Percentiles rank a stretch among this genome's conserved stretches.
These are phyloP conservation scores for Rotaria sp. DNA, from an alignment of 2,888 invertebrate species.

Conservation along the genomic window DNA sequence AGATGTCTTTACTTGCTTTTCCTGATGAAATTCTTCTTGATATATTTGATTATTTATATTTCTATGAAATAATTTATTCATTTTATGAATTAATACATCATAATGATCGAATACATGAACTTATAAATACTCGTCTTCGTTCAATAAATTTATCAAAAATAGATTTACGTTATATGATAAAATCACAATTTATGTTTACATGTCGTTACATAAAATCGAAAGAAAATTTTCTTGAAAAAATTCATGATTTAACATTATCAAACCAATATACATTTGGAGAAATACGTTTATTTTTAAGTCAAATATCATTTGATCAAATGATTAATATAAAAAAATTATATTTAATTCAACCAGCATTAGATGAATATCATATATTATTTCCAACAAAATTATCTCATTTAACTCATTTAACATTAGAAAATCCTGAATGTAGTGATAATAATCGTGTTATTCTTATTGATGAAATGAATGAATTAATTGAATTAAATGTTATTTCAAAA, in stretches of 20 bases:
- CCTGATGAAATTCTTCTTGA: slow-evolving; percentile 8
- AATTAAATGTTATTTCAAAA: neutral
- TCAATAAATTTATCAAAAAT: neutral
- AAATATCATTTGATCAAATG: neutral
- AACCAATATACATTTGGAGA: neutral
- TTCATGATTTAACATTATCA: neutral
- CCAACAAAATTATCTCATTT: neutral
- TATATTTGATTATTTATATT: neutral
- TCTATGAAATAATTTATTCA: neutral
- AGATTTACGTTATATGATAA: neutral
- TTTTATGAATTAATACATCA: neutral
- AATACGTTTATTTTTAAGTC: neutral
- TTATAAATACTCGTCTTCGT: neutral
- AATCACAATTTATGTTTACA: neutral
- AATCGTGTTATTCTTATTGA: neutral
- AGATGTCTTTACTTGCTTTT: neutral
- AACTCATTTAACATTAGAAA: neutral
- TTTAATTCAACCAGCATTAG: neutral
- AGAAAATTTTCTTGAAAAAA: neutral
- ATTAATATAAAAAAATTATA: neutral
- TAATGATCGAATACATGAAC: neutral
- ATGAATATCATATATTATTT: slow-evolving; percentile 2
- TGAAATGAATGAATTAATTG: neutral
- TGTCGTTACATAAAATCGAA: neutral
- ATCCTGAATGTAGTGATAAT: neutral